Evolutionary conservation across 2,113 vertebrate genomes (phyloP).

Genomic region (Dasyornis broadbenti): DNA sequence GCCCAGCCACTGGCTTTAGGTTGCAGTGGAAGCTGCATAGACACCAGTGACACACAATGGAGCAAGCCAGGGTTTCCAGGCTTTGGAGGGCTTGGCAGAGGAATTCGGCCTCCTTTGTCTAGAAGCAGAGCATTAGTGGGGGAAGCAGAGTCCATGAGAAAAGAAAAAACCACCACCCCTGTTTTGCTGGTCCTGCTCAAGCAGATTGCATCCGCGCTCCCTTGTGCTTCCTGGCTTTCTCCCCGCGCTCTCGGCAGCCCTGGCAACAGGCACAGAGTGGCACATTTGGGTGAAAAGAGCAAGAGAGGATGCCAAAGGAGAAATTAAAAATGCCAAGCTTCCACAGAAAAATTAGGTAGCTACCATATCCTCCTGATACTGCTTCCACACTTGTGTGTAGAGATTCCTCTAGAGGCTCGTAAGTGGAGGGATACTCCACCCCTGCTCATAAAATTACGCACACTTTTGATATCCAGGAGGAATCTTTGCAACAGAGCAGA

Average conservation of each 20-base stretch:
- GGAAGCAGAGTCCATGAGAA: background rate
- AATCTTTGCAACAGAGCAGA: background rate
- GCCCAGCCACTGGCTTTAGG: background rate
- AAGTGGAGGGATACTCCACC: background rate
- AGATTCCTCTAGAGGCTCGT: background rate
- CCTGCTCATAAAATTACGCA: background rate
- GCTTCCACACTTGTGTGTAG: background rate
- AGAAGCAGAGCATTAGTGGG: background rate
- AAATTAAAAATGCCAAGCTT: background rate
- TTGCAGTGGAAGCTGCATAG: background rate
- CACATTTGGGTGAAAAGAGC: background rate
- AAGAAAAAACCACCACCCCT: background rate
- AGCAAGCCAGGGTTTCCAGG: conserved; percentile 20
- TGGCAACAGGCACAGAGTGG: background rate
- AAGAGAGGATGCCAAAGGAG: background rate
- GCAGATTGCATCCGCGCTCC: background rate
- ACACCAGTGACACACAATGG: background rate
- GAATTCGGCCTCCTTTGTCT: conserved; percentile 19
- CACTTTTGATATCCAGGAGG: background rate
- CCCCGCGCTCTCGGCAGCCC: background rate
- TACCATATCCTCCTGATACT: background rate
- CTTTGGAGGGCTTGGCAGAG: background rate
- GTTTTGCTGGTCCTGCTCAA: background rate
- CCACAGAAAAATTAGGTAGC: background rate
- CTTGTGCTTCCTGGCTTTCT: background rate